Base-by-base conservation (phyloP, 2,888 invertebrate genomes). In the Andrena dorsata region DNA sequence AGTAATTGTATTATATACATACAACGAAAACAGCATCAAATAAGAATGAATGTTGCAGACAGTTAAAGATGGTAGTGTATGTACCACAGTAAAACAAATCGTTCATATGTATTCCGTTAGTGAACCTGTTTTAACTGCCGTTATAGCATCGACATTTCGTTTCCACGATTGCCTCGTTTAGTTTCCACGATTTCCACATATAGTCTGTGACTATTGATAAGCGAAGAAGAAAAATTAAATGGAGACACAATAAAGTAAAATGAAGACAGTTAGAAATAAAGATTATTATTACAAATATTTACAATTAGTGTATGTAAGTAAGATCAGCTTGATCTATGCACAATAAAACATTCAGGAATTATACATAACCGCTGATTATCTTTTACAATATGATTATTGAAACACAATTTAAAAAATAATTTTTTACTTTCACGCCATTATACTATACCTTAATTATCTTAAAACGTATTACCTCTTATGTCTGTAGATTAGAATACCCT, bases 11-110 rank as follows among this genome's bases (percentile, higher is more conserved):
- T 88, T 91, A 89, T 91, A 87, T 92, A 91, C 90, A 91, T 84
- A 90, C 87, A 90, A 88, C 87, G 88, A 87, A 89, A 90, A 86
- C 90, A 93, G 93, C 93, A 93, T 92, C 92, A 89, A 89, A 83
- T 90, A 90, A 84, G 82, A 91, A 90, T 90, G 83, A 86, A 87
- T 71, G 49, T 77, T 72, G 72, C 77, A 69, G 78, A 79, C 69
- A 4, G 26, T 41, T 51, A 78, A 76, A 58, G 26, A 53, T 72
- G 58, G 71, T 73, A 56, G 49, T 20, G 32, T 80, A 76, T 78
- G 32, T 80, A 76, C 76, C 70, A 82, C 80, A 83, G 75, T 75
- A 82, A 53, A 88, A 81, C 53, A 70, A 58, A 84, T 82, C 63
- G 28, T 70, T 79, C 35, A 16, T 64, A 16, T 64, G 13, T 56